These are phyloP conservation scores for Ichneumoninae sp. DNA, from an alignment of 2,888 invertebrate genomes.

Conservation along the genomic window DNA sequence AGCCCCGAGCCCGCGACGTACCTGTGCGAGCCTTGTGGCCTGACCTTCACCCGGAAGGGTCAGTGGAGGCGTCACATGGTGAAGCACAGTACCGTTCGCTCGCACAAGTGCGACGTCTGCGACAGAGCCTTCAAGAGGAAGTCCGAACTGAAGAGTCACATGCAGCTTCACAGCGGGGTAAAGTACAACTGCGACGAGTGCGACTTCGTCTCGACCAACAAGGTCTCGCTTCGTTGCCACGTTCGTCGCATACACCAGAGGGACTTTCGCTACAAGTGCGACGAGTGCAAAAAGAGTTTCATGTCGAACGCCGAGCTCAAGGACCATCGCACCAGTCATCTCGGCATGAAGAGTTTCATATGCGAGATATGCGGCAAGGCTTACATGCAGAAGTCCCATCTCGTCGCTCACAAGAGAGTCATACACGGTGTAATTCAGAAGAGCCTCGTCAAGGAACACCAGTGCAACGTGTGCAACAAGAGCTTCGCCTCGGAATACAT, in stretches of 20 bases:
- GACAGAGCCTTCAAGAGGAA: conserved; percentile 78
- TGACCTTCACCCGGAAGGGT: conserved; percentile 77
- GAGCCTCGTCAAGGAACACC: conserved; percentile 61
- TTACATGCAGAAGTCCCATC: conserved; percentile 72
- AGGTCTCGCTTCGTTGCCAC: conserved; percentile 71
- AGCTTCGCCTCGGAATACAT: conserved; percentile 63
- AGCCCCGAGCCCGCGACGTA: background rate
- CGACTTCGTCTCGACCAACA: conserved; percentile 78
- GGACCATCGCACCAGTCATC: conserved; percentile 72
- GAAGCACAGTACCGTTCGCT: conserved; percentile 79
- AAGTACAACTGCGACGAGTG: conserved; percentile 77
- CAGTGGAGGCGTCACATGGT: conserved; percentile 78
- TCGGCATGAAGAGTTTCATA: conserved; percentile 78
- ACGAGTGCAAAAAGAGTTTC: conserved; percentile 86
- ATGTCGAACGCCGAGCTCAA: conserved; percentile 86
- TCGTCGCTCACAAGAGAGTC: conserved; percentile 53
- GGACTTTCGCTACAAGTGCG: conserved; percentile 85
- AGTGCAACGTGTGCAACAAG: conserved; percentile 58
- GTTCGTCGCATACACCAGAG: conserved; percentile 77
- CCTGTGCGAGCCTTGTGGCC: conserved; percentile 77
- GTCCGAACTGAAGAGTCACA: conserved; percentile 76
- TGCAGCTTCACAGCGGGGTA: conserved; percentile 78
- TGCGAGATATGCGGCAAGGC: conserved; percentile 81
- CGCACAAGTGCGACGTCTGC: conserved; percentile 78
- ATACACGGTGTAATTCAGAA: conserved; percentile 60